Percentiles rank a stretch among this genome's conserved stretches.
Evolutionary conservation across 2,113 vertebrate genomes (phyloP).

Genomic region (Perca schrenkii): DNA sequence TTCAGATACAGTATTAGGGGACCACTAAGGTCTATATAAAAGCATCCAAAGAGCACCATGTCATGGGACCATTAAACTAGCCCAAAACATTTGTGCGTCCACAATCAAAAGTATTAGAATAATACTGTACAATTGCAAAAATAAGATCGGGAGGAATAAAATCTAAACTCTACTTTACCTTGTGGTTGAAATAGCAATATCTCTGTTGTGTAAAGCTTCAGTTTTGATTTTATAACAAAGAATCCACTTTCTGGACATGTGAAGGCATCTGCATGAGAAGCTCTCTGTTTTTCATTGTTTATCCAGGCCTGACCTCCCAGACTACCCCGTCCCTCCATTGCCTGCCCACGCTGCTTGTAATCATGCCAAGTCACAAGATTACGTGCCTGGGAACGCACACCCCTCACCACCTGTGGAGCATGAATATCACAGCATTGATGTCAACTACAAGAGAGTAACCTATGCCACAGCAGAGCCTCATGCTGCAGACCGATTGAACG

Average conservation of each 20-base stretch:
- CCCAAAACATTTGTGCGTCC: neutral
- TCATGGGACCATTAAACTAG: too few relatives aligned
- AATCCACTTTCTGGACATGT: slow-evolving; percentile 46
- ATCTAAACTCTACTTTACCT: neutral
- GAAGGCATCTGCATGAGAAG: slow-evolving; percentile 36
- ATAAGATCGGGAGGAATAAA: neutral
- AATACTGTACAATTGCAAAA: neutral
- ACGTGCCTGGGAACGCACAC: slow-evolving; percentile 53
- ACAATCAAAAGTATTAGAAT: neutral
- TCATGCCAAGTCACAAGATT: slow-evolving; percentile 62
- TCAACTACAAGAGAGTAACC: slow-evolving; percentile 83
- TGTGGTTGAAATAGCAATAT: neutral
- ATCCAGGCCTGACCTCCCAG: slow-evolving; percentile 88
- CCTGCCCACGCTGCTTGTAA: slow-evolving; percentile 78
- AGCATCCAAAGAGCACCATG: too few relatives aligned
- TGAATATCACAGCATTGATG: slow-evolving; percentile 90
- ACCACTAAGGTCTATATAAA: too few relatives aligned
- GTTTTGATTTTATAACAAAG: slow-evolving; percentile 32
- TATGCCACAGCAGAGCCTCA: slow-evolving; percentile 86
- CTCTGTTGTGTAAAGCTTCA: slow-evolving; percentile 20
- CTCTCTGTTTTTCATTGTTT: slow-evolving; percentile 50
- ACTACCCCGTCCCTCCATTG: slow-evolving; percentile 89
- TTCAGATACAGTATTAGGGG: too few relatives aligned
- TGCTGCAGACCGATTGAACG: slow-evolving; percentile 82
- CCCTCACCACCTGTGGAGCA: slow-evolving; percentile 87